Evolutionary conservation across 2,797 vertebrate genomes (phyloP).

Genomic region (Aulostomus chinensis): DNA sequence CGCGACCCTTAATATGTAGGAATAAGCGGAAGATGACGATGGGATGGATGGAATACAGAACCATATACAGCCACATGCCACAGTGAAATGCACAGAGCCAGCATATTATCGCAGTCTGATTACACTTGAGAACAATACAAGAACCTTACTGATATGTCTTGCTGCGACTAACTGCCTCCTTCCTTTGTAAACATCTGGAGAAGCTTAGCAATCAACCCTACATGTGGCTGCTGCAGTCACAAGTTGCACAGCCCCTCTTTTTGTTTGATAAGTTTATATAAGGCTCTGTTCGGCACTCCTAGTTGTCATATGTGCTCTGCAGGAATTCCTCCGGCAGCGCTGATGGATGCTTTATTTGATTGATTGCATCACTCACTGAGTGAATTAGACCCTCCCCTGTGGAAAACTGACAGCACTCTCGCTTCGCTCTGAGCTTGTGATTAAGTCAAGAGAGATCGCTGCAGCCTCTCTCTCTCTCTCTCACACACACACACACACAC

Average conservation of each 20-base stretch:
- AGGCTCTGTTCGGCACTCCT: conserved; percentile 64
- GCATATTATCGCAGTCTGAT: conserved; percentile 24
- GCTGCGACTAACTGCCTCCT: conserved; percentile 21
- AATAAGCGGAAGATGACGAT: too few relatives aligned
- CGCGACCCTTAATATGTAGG: too few relatives aligned
- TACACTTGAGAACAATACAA: conserved; percentile 46
- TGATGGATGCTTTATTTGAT: conserved; percentile 78
- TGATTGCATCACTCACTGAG: conserved; percentile 79
- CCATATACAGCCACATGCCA: neutral
- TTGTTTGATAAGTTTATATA: conserved; percentile 67
- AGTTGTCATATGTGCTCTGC: conserved; percentile 68
- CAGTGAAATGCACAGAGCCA: conserved; percentile 2
- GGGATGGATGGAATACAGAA: too few relatives aligned
- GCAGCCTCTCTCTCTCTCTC: too few relatives aligned
- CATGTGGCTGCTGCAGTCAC: conserved; percentile 41
- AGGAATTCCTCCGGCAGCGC: conserved; percentile 67
- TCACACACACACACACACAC: conserved; percentile 37
- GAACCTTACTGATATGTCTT: conserved; percentile 27
- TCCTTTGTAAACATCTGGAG: conserved; percentile 52
- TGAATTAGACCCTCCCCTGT: conserved; percentile 78
- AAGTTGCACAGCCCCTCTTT: conserved; percentile 46
- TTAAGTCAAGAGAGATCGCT: conserved; percentile 72
- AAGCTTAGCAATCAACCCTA: conserved; percentile 54
- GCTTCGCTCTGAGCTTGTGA: conserved; percentile 69
- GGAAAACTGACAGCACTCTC: conserved; percentile 78